Percentiles rank a stretch among this genome's conserved stretches.
Conservation (phyloP, 2,113 vertebrate genomes). For the Holacanthus passer region DNA sequence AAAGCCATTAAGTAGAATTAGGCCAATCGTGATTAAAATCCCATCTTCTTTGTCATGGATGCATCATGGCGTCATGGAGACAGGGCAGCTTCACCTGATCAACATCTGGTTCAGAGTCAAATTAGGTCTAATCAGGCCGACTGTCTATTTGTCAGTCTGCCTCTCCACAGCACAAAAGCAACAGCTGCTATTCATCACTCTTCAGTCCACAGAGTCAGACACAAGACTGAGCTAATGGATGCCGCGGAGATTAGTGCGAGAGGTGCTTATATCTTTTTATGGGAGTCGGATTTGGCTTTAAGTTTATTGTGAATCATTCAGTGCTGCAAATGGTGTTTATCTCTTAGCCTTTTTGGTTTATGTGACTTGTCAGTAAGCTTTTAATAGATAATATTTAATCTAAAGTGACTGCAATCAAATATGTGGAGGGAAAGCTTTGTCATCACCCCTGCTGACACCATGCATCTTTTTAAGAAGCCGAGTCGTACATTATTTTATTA, state of each 20-base stretch:
- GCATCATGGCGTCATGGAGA: slow-evolving; percentile 67
- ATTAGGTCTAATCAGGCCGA: slow-evolving; percentile 59
- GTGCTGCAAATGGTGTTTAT: background rate
- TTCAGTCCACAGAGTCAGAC: slow-evolving; percentile 1
- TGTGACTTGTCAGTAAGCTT: background rate
- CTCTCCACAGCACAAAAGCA: slow-evolving; percentile 32
- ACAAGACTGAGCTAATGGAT: slow-evolving; percentile 15
- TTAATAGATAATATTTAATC: background rate
- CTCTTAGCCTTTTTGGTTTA: background rate
- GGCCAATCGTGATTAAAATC: slow-evolving; percentile 37
- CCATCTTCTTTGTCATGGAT: slow-evolving; percentile 34
- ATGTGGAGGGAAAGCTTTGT: background rate
- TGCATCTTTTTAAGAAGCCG: background rate
- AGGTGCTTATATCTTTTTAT: background rate
- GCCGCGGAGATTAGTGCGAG: background rate
- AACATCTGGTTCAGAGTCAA: slow-evolving; percentile 58
- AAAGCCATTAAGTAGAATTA: slow-evolving; percentile 50
- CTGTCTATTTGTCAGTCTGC: slow-evolving; percentile 32
- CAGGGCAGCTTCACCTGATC: slow-evolving; percentile 41
- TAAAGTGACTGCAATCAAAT: background rate
- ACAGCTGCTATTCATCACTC: slow-evolving; percentile 10
- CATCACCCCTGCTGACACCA: background rate
- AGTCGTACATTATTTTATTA: too few relatives aligned
- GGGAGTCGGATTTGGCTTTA: background rate
- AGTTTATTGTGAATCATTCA: background rate